Evolutionary conservation across 2,797 vertebrate species (phyloP), one percentile per base, ranked within the genome.

Genomic region (Sebastiscus tertius): DNA sequence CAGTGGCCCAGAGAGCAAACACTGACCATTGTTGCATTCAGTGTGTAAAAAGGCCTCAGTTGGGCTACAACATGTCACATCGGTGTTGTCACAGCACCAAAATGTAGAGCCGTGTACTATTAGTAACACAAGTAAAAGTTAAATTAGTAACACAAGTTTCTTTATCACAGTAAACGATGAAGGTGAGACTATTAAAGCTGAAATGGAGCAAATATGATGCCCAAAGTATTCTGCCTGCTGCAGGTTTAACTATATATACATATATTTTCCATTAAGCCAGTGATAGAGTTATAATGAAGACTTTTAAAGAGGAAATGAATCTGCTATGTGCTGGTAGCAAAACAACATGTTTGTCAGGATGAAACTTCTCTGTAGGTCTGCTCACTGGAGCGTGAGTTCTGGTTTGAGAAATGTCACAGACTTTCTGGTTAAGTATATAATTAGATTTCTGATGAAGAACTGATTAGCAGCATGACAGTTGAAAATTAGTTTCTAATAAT

Each of bases 261-360:
- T 62, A 24, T 36, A 16, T 66, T 49, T 79, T 62, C 61, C 59
- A 69, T 84, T 33, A 63, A 79, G 39, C 14, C 20, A 42, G 59
- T 11, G 20, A 70, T 55, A 13, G 39, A 16, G 33, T 75, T 33
- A 68, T 73, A 42, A 11, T 31, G 64, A 70, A 26, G 54, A 18
- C 34, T 36, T 59, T 29, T 34, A 75, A 91, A 88, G 87, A 90
- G 85, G 87, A 92, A 92, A 88, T 78, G 72, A 93, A 76, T 86
- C 69, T 82, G 14, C 72, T 59, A 16, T 13, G n/a, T 72, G 65
- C 22, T 26, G 26, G 42, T 31, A 80, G 79, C 72, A 87, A 77
- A 82, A 80, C 73, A 73, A 46, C 64, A 16, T 86, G 75, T 89
- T 86, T 81, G 63, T 82, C 72, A 83, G 65, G 75, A 74, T 85